These are phyloP conservation scores for Polydrusus pterygomalis DNA, from an alignment of 2,888 invertebrate genomes.

Conservation along the genomic window DNA sequence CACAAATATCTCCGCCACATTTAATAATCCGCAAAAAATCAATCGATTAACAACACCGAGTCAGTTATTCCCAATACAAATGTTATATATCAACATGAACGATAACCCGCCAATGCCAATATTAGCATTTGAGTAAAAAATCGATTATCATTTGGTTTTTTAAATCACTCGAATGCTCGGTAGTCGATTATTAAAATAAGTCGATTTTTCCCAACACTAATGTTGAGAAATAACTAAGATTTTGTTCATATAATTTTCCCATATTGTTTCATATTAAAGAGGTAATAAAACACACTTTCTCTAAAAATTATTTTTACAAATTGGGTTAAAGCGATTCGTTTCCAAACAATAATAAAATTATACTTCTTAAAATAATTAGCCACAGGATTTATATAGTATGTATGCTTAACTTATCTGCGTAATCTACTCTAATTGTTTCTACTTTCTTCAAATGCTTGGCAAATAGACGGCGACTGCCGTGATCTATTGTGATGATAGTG, in stretches of 20 bases:
- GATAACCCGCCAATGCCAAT: too few relatives aligned
- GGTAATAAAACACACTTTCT: constrained; percentile 20
- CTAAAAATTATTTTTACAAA: constrained; percentile 17
- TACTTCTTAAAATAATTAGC: neutral
- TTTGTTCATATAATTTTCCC: constrained; percentile 9
- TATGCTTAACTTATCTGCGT: constrained; percentile 16
- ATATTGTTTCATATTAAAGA: neutral
- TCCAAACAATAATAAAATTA: constrained; percentile 13
- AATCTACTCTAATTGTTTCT: constrained; percentile 20
- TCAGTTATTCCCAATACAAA: too few relatives aligned
- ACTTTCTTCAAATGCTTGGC: constrained; percentile 14
- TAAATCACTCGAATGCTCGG: too few relatives aligned
- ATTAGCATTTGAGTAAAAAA: too few relatives aligned
- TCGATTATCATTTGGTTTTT: too few relatives aligned
- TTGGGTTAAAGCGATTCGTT: constrained; percentile 2
- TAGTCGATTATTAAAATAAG: too few relatives aligned
- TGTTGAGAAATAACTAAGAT: neutral
- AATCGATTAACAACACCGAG: too few relatives aligned
- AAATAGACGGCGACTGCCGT: neutral
- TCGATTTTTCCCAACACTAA: too few relatives aligned
- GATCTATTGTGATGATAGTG: neutral
- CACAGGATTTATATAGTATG: too few relatives aligned
- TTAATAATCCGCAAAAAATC: too few relatives aligned
- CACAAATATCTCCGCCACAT: too few relatives aligned
- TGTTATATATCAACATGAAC: too few relatives aligned